Evolutionary conservation across 1,140 invertebrate species (phyloP).

Genomic region (Sinella curviseta): DNA sequence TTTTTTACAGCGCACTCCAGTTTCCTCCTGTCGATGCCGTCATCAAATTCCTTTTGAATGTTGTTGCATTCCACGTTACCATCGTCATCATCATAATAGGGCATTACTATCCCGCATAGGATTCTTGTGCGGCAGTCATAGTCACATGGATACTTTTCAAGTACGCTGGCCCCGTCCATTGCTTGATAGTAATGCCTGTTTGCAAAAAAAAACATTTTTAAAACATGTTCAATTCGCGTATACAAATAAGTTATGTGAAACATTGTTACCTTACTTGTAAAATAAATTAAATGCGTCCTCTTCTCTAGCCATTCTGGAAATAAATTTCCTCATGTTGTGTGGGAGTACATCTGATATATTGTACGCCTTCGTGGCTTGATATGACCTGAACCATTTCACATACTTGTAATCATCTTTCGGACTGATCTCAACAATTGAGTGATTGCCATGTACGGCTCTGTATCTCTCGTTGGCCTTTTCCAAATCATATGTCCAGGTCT

Average conservation of each 20-base stretch:
- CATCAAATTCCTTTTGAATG: constrained; percentile 42
- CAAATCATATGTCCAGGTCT: constrained; percentile 57
- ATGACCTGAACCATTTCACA: constrained; percentile 46
- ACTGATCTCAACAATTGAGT: neutral
- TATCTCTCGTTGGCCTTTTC: constrained; percentile 54
- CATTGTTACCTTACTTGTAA: constrained; percentile 54
- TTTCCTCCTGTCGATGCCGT: no score
- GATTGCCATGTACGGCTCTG: neutral
- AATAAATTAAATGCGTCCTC: constrained; percentile 53
- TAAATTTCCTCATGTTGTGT: constrained; percentile 47
- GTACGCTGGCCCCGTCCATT: neutral
- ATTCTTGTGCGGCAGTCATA: constrained; percentile 41
- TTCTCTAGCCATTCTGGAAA: constrained; percentile 52
- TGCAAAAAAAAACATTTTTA: neutral
- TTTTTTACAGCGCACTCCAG: no score
- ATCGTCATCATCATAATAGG: constrained; percentile 39
- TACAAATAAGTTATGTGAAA: no score
- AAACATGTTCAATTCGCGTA: no score
- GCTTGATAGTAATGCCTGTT: constrained; percentile 33
- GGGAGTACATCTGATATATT: constrained; percentile 28
- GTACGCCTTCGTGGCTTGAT: constrained; percentile 49
- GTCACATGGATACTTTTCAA: constrained; percentile 24
- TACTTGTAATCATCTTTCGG: constrained; percentile 29
- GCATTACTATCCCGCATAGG: constrained; percentile 40
- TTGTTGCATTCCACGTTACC: constrained; percentile 35